Evolutionary conservation across 2,888 invertebrate genomes (phyloP).

Genomic region (Argyresthia albistria): DNA sequence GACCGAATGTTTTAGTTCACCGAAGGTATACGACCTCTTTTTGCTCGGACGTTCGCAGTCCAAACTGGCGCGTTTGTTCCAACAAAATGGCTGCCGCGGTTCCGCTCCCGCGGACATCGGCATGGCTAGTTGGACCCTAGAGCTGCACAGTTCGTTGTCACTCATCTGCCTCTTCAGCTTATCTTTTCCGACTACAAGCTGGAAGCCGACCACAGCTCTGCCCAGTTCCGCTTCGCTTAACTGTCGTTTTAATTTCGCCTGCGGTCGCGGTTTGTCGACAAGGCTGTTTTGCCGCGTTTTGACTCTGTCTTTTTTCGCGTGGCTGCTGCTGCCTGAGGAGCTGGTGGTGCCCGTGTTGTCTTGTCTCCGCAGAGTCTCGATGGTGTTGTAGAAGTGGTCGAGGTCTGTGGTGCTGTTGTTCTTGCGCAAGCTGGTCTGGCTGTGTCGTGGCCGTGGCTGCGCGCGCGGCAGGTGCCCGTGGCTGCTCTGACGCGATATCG

Average conservation of each 20-base stretch:
- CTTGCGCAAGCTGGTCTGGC: constrained; percentile 21
- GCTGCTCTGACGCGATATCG: constrained; percentile 52
- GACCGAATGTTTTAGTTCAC: constrained; percentile 58
- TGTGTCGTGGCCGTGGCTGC: constrained; percentile 42
- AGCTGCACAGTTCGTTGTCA: constrained; percentile 48
- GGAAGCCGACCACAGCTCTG: constrained; percentile 39
- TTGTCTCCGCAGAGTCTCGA: constrained; percentile 39
- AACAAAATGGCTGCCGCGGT: constrained; percentile 45
- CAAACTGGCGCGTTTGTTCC: constrained; percentile 42
- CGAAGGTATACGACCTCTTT: constrained; percentile 50
- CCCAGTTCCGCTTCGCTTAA: constrained; percentile 46
- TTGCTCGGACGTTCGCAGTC: constrained; percentile 28
- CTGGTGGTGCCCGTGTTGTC: constrained; percentile 20
- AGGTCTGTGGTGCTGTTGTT: constrained; percentile 39
- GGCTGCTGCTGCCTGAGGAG: constrained; percentile 41
- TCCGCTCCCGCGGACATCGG: constrained; percentile 67
- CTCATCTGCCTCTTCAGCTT: constrained; percentile 56
- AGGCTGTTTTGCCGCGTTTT: constrained; percentile 39
- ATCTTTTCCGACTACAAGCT: constrained; percentile 50
- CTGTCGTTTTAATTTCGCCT: constrained; percentile 31
- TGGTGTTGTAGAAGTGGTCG: constrained; percentile 54
- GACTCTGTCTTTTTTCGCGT: constrained; percentile 16
- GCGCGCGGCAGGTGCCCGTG: constrained; percentile 50
- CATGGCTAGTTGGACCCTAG: constrained; percentile 49
- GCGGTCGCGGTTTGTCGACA: constrained; percentile 27